Percentiles rank a stretch among this genome's conserved stretches.
Conservation (phyloP, 2,888 invertebrate genomes). For the Oasisia sp. region DNA sequence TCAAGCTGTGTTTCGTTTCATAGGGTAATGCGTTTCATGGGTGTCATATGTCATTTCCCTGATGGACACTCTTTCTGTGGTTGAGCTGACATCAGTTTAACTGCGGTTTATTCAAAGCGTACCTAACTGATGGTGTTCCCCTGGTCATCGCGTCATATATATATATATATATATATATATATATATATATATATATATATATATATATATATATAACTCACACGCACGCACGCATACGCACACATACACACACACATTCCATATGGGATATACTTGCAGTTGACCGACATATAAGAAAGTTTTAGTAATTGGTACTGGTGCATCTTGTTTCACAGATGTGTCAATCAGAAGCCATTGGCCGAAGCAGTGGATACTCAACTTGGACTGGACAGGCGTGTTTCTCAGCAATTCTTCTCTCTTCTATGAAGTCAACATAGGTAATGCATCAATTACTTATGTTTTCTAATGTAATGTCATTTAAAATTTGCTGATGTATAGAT, state of each 20-base stretch:
- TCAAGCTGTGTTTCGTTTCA: too few species aligned
- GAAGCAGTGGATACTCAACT: background rate
- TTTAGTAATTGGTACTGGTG: background rate
- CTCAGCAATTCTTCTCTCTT: background rate
- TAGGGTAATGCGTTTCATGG: too few species aligned
- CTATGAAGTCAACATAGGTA: slow-evolving; percentile 3
- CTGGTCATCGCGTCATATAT: too few species aligned
- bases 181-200: too few species aligned
- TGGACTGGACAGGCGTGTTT: background rate
- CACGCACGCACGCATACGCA: too few species aligned
- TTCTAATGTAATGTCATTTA: background rate
- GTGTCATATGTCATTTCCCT: too few species aligned
- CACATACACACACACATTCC: background rate
- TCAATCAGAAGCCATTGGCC: background rate
- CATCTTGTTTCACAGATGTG: background rate
- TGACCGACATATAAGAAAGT: background rate
- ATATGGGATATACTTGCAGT: background rate
- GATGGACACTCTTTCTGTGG: too few species aligned
- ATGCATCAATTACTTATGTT: background rate
- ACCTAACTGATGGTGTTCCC: too few species aligned
- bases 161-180: too few species aligned
- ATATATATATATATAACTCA: too few species aligned
- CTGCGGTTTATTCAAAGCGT: too few species aligned
- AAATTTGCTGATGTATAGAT: background rate
- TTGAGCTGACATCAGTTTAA: too few species aligned